A percentile compares a stretch with the other conserved stretches of the same genome.
phyloP scores from a whole-genome alignment of 2,888 invertebrate genomes.

The Leptothorax acervorum region DNA sequence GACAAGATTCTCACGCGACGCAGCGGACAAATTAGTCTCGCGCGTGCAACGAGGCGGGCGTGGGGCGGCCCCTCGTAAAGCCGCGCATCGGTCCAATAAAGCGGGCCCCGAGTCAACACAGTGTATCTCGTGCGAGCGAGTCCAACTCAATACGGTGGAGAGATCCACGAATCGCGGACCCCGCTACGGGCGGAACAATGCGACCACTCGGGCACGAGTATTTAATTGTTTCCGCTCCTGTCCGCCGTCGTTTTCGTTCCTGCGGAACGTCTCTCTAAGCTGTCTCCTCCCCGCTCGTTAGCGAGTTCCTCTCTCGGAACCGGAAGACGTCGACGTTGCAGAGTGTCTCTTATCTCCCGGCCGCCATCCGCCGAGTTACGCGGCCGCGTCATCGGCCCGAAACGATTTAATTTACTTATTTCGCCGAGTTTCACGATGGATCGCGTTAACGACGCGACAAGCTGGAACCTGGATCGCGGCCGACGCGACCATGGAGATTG shows the following conservation, averaged over 20 bases:
- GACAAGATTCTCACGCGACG: constrained; percentile 40
- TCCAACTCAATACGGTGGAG: constrained; percentile 57
- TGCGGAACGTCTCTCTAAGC: constrained; percentile 73
- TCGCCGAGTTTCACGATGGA: constrained; percentile 58
- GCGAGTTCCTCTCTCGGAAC: constrained; percentile 79
- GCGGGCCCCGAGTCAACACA: constrained; percentile 40
- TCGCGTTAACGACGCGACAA: constrained; percentile 47
- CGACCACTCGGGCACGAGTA: constrained; percentile 75
- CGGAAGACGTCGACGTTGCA: constrained; percentile 80
- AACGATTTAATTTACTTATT: constrained; percentile 72
- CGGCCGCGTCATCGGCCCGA: constrained; percentile 41
- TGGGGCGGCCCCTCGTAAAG: constrained; percentile 31
- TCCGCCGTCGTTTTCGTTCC: constrained; percentile 75
- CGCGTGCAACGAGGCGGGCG: constrained; percentile 51
- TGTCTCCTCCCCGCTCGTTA: constrained; percentile 79
- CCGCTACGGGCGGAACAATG: constrained; percentile 70
- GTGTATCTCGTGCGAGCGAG: constrained; percentile 58
- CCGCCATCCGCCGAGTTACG: constrained; percentile 29
- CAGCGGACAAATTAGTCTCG: constrained; percentile 56
- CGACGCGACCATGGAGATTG: background rate
- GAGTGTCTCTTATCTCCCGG: constrained; percentile 54
- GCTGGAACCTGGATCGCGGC: background rate
- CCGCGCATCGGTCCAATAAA: constrained; percentile 59
- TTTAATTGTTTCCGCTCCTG: constrained; percentile 79
- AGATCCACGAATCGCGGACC: constrained; percentile 68